phyloP scores from a whole-genome alignment of 2,113 vertebrate genomes.

The Notothenia rossii region DNA sequence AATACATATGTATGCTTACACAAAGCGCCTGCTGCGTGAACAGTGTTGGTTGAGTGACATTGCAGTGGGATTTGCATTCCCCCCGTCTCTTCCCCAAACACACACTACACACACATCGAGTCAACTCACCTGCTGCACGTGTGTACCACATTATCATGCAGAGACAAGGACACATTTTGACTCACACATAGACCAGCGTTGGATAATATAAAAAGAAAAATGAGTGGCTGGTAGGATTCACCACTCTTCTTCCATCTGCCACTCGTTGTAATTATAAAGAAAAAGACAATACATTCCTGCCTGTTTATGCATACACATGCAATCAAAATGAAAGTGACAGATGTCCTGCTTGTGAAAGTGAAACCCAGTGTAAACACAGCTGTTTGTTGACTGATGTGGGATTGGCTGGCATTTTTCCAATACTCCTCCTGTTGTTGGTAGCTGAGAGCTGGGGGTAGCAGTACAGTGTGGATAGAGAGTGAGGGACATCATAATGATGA shows the following conservation, averaged over 20 bases:
- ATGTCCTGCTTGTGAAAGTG: slow-evolving; percentile 34
- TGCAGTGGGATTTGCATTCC: neutral
- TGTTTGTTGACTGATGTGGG: neutral
- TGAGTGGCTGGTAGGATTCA: too few relatives aligned
- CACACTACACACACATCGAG: neutral
- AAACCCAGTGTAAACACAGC: slow-evolving; percentile 40
- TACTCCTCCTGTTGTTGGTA: slow-evolving; percentile 21
- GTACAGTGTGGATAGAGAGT: neutral
- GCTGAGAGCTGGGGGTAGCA: neutral
- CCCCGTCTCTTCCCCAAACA: slow-evolving; percentile 6
- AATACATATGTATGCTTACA: slow-evolving; percentile 26
- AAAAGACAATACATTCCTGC: neutral
- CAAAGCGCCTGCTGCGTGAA: neutral
- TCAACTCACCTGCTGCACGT: neutral
- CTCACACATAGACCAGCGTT: neutral
- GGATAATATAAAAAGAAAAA: too few relatives aligned
- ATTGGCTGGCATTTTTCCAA: slow-evolving; percentile 11
- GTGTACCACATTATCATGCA: neutral
- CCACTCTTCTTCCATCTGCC: too few relatives aligned
- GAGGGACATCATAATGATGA: slow-evolving; percentile 5
- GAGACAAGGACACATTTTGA: slow-evolving; percentile 1
- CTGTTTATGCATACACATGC: neutral
- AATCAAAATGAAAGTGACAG: slow-evolving; percentile 8
- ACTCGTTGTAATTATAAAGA: neutral
- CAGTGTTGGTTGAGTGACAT: slow-evolving; percentile 33